Base-by-base conservation (phyloP, 2,113 vertebrate species). In the Pollachius pollachius region DNA sequence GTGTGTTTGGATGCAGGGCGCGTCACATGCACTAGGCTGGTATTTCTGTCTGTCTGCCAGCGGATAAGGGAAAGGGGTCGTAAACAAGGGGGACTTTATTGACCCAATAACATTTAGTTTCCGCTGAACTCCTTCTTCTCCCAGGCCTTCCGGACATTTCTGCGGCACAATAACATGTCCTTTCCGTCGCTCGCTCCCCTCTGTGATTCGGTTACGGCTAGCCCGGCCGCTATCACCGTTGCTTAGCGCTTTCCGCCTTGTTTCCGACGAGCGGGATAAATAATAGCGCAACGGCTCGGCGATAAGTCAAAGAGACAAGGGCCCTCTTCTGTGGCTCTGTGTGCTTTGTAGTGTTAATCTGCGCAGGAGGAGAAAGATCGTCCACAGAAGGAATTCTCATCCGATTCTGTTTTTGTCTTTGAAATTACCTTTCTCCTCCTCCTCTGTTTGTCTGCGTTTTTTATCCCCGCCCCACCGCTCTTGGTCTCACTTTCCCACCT, bases 1-100 rank as follows among this genome's bases (percentile, higher is more conserved):
- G 80, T 77, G 16, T 21, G 76, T 76, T 59, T 68, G 60, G 70
- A 76, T 85, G 78, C 70, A 69, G 74, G 76, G 81, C 67, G 58
- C 70, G 75, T 57, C 61, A 54, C 65, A 65, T 11, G 37, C 5
- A 41, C 5, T 41, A 41, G 9, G 37, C 37, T 37, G 34, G 4
- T 7, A 37, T 41, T 11, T 41, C 37, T 11, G 37, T 19, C 3
- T 2, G n/a, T 59, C 6, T n/a, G n/a, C 15, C 2, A 1, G 56
- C n/a, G 5, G 6, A 21, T 34, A 0, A 19, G 2, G 25, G 16
- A 27, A 21, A 54, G 54, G 21, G 37, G n/a, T 54, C 73, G 79
- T 64, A 37, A 48, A 37, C 56, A 18, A 70, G 23, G 65, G 80
- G 67, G 58, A 41, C 72, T 15, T 16, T 58, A 60, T 25, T 11